Percentiles rank a stretch among this genome's conserved stretches.
Evolutionary conservation across 2,797 vertebrate species (phyloP).

Genomic region (Loriculus beryllinus): DNA sequence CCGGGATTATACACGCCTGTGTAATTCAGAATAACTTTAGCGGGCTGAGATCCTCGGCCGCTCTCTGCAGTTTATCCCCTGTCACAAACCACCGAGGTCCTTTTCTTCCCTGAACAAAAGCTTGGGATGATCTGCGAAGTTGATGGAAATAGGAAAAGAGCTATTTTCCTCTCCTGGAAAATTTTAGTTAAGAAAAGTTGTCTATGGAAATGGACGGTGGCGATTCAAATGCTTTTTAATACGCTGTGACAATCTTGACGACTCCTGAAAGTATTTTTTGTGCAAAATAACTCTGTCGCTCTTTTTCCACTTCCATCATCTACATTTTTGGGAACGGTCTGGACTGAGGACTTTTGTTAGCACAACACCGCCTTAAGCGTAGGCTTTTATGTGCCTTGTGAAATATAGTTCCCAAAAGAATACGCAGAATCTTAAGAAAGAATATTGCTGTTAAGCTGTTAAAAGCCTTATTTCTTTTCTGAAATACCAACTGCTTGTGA

Average conservation of each 20-base stretch:
- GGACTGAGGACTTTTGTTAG: constrained; percentile 30
- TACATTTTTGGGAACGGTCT: background rate
- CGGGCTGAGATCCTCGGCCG: background rate
- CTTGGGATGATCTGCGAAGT: background rate
- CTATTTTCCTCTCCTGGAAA: background rate
- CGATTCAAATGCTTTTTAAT: background rate
- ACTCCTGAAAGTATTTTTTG: constrained; percentile 34
- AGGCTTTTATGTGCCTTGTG: constrained; percentile 40
- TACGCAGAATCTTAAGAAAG: constrained; percentile 58
- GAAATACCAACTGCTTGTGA: constrained; percentile 82
- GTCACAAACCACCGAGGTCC: background rate
- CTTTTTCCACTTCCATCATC: background rate
- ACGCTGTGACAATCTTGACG: background rate
- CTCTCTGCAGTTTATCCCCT: background rate
- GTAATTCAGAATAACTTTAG: background rate
- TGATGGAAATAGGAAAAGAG: background rate
- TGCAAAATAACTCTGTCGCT: background rate
- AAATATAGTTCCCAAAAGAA: constrained; percentile 62
- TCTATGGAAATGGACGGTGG: background rate
- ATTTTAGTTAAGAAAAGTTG: background rate
- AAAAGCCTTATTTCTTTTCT: constrained; percentile 77
- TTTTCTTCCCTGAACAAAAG: constrained; percentile 47
- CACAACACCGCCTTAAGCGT: background rate
- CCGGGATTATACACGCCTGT: background rate
- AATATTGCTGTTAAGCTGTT: constrained; percentile 71